These are phyloP conservation scores for Zygothrica quintamaculata DNA, from an alignment of 2,888 invertebrate species.

Conservation along the genomic window DNA sequence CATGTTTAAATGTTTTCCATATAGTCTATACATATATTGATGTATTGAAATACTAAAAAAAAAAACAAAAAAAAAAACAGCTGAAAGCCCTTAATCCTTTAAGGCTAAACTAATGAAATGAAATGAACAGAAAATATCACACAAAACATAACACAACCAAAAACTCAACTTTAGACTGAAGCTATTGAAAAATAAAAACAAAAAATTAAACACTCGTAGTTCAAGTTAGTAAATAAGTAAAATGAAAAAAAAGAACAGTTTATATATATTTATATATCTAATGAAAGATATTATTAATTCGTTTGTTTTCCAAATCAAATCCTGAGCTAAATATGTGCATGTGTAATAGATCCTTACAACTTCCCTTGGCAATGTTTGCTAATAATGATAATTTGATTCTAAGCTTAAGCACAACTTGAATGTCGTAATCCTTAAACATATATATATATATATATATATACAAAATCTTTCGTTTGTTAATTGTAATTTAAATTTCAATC, in stretches of 20 bases:
- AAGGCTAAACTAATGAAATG: constrained; percentile 7
- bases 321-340: constrained; percentile 18
- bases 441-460: no score
- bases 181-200: constrained; percentile 37
- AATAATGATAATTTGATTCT: no score
- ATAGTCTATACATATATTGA: constrained; percentile 55
- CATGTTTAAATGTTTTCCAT: constrained; percentile 63
- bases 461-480: no score
- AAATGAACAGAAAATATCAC: constrained; percentile 12
- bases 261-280: no score
- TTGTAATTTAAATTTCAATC: constrained; percentile 26
- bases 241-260: no score
- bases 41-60: constrained; percentile 2
- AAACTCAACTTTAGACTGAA: constrained; percentile 77
- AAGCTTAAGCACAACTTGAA: no score
- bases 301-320: constrained; percentile 12
- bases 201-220: constrained; percentile 45
- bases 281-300: constrained; percentile 40
- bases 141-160: constrained; percentile 55
- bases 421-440: constrained; percentile 13
- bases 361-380: constrained; percentile 43
- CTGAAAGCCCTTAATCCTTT: no score
- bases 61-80: constrained; percentile 14
- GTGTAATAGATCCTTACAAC: constrained; percentile 26
- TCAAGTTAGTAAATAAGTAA: constrained; percentile 51